phyloP scores from a whole-genome alignment of 1,140 invertebrate species.

The Drosophila ohnishii region DNA sequence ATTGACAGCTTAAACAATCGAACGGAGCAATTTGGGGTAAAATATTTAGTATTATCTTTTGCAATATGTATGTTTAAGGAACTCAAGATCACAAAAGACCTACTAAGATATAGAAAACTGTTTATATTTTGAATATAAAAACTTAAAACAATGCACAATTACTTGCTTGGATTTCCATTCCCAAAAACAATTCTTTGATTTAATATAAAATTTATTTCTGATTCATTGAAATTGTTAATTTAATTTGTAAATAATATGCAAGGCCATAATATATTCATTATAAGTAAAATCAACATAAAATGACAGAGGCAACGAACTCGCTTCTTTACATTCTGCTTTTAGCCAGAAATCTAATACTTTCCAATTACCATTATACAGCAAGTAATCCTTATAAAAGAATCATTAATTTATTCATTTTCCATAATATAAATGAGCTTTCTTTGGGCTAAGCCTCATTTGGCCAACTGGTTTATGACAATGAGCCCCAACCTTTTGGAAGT shows the following conservation, averaged over 20 bases:
- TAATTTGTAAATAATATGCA: not conserved
- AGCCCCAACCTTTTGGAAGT: slow-evolving; percentile 47
- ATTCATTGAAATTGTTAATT: not conserved
- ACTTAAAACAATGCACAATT: too few relatives aligned
- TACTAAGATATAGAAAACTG: not conserved
- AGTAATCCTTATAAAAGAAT: slow-evolving; percentile 10
- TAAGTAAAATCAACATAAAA: slow-evolving; percentile 4
- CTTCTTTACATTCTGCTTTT: too few relatives aligned
- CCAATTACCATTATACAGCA: slow-evolving; percentile 21
- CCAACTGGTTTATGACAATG: slow-evolving; percentile 59
- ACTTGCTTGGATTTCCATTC: too few relatives aligned
- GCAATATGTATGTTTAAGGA: too few relatives aligned
- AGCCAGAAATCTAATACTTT: slow-evolving; percentile 29
- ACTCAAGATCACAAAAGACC: not conserved
- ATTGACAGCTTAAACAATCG: slow-evolving; percentile 32
- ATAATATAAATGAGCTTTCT: slow-evolving; percentile 39
- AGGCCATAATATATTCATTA: not conserved
- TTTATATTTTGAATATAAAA: too few relatives aligned
- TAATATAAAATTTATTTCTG: not conserved
- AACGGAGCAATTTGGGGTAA: slow-evolving; percentile 15
- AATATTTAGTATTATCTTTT: slow-evolving; percentile 7
- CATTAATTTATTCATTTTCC: slow-evolving; percentile 31
- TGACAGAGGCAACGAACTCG: slow-evolving; percentile 27
- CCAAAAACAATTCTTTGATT: not conserved
- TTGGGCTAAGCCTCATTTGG: slow-evolving; percentile 16